Base-by-base conservation (phyloP, 2,888 invertebrate species). In the Tetragonisca angustula region DNA sequence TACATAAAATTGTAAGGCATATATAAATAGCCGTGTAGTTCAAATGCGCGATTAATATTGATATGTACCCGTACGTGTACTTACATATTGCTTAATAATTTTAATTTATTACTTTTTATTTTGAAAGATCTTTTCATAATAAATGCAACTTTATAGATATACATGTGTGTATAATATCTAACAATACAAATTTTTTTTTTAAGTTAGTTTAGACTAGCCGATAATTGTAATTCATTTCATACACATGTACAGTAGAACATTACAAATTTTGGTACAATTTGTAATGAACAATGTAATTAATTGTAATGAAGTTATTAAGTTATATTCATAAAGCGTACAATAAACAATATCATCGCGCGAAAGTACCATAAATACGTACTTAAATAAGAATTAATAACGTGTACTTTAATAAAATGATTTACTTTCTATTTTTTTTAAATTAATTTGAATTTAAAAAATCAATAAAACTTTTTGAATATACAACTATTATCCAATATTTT, bases 11-110 rank as follows among this genome's bases (percentile, higher is more conserved):
- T 61, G 56, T 76, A 79, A 79, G 75, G 72, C 59, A 64, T 76
- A 65, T 62, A 49, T 69, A 84, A 69, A 59, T 68, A 80, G 71
- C 76, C 68, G 79, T 71, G 49, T 61, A 68, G 79, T 74, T 64
- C 61, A 50, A 82, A 88, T 80, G 80, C 88, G 75, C 85, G 85
- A 81, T 84, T 89, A 84, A 84, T 86, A 81, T 87, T 89, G 88
- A 89, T 89, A 89, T 89, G 89, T 87, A 89, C 85, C 70, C 74
- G 49, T 75, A 74, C 61, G 19, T 43, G 49, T 62, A 70, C 43
- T 43, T 43, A 43, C 43, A 67, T 81, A 85, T 81, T 88, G 70
- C 81, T 83, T 83, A 81, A 70, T 76, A 56, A 71, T 81, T 79
- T 76, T 70, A 76, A 81, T 64, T 59, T 43, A 72, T 77, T 77